Evolutionary conservation across 2,113 vertebrate species (phyloP), one percentile per base, ranked within the genome.

Genomic region (Psittacula cyanocephala): DNA sequence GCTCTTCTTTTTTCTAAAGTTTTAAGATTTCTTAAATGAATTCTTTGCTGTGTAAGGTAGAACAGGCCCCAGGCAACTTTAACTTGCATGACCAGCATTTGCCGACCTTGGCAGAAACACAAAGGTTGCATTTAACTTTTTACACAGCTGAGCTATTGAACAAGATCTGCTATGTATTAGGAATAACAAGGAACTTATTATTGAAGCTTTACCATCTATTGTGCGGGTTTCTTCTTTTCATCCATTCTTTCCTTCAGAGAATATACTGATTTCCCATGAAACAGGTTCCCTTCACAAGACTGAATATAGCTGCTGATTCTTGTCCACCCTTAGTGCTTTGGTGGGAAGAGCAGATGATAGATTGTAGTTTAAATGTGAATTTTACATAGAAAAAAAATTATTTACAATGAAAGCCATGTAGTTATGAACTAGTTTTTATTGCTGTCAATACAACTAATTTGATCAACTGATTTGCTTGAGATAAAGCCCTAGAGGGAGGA

Each of bases 91-190:
- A 72, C 80, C 62, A 88, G 87, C 86, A 17, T 65, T 86, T 0
- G 7, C 71, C 1, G 27, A 93, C 97, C 96, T 97, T 97, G 96
- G 69, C 52, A 84, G 78, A 92, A 96, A 57, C 92, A 96, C 70
- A 91, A n/a, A 81, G 84, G 84, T 96, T 44, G 28, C 81, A 72
- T 96, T 96, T 96, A 89, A 96, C 81, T 84, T 96, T 92, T 90
- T 82, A 69, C 68, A 57, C 60, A 93, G 86, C 72, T 46, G 17
- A 96, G 92, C 59, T 78, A 11, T 83, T 70, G 89, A 91, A 46
- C 69, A 22, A 72, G 87, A 89, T 55, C 91, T 96, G 65, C 83
- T 53, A 11, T 57, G 74, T 27, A 60, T 37, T 60, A 90, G 59
- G 74, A 90, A 89, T 67, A 84, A 87, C 81, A 94, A 93, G 49